Evolutionary conservation across 2,113 vertebrate species (phyloP).

Genomic region (Gymnarchus niloticus): DNA sequence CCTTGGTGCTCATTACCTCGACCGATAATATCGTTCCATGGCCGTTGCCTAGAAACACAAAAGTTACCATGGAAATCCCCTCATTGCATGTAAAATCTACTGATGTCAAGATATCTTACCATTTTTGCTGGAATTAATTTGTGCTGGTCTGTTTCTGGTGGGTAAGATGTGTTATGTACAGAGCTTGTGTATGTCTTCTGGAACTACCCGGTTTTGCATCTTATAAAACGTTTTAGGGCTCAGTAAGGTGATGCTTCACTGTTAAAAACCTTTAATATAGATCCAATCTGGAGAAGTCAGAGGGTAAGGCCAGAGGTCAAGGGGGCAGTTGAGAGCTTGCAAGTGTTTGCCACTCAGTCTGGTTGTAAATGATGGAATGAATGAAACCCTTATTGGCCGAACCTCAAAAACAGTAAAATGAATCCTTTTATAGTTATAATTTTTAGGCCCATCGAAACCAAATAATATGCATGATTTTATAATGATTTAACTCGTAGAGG

Average conservation of each 20-base stretch:
- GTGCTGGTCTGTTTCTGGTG: background rate
- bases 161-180: background rate
- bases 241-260: background rate
- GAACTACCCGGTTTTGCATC: background rate
- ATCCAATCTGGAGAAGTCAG: background rate
- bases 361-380: background rate
- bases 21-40: background rate
- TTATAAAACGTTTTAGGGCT: background rate
- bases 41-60: constrained; percentile 9
- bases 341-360: background rate
- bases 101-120: background rate
- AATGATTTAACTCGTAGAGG: no score
- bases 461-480: background rate
- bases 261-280: background rate
- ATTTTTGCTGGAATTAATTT: background rate
- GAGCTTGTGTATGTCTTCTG: background rate
- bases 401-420: background rate
- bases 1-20: background rate
- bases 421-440: background rate
- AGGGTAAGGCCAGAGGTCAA: constrained; percentile 25
- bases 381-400: background rate
- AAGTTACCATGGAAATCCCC: constrained; percentile 11
- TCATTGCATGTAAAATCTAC: background rate
- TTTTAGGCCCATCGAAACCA: background rate
- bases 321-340: background rate